These are phyloP conservation scores for Nesogale talazaci DNA, from an alignment of 2,113 vertebrate species.

Conservation along the genomic window DNA sequence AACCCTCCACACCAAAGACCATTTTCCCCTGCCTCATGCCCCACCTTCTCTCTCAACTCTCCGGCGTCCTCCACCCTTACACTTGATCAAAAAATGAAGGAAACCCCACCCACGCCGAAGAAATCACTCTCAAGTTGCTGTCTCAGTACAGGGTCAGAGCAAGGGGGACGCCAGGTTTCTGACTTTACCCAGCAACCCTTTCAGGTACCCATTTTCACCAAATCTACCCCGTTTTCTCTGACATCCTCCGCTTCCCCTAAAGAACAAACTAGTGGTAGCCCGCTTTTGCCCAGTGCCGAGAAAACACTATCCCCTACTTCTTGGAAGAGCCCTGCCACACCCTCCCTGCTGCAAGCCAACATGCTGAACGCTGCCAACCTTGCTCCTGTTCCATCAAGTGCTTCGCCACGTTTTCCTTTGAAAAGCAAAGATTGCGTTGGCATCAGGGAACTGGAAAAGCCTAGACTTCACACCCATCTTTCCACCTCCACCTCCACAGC, in stretches of 20 bases:
- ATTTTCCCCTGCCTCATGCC: conserved; percentile 84
- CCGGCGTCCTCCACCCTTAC: conserved; percentile 83
- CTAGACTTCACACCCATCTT: conserved; percentile 70
- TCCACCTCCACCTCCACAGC: conserved; percentile 75
- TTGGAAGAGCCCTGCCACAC: conserved; percentile 45
- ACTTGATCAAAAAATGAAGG: conserved; percentile 83
- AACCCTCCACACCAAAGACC: conserved; percentile 84
- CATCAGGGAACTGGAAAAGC: conserved; percentile 70
- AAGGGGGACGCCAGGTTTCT: conserved; percentile 66
- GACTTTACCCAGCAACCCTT: conserved; percentile 43
- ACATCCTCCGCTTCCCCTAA: conserved; percentile 57
- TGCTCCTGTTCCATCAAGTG: conserved; percentile 58
- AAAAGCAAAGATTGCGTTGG: conserved; percentile 46
- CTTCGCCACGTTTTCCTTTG: conserved; percentile 68
- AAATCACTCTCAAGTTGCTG: conserved; percentile 83
- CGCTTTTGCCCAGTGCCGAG: conserved; percentile 40
- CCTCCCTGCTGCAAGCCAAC: conserved; percentile 58
- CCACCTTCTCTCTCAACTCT: conserved; percentile 89
- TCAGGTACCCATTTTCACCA: conserved; percentile 51
- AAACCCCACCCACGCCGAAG: conserved; percentile 74
- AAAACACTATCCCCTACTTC: conserved; percentile 61
- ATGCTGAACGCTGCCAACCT: not conserved
- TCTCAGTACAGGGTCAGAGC: conserved; percentile 65
- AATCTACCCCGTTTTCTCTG: conserved; percentile 32
- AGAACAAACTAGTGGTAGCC: not conserved